phyloP scores from a whole-genome alignment of 2,797 vertebrate genomes.

The Acropternis orthonyx region DNA sequence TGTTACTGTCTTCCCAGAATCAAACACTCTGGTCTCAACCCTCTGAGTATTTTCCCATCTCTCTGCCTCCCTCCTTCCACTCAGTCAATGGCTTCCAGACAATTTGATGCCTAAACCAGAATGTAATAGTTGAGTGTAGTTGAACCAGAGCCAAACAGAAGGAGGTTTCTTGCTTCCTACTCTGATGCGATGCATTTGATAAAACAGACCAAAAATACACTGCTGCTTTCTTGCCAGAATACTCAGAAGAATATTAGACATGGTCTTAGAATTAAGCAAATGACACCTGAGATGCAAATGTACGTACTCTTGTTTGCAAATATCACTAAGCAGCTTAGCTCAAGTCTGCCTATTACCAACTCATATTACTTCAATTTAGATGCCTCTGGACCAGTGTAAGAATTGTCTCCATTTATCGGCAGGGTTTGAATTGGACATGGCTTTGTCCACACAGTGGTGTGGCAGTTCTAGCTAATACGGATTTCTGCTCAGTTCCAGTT shows the following conservation, averaged over 20 bases:
- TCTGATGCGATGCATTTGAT: neutral
- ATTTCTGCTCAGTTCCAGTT: neutral
- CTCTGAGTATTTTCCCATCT: neutral
- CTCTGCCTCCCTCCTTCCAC: neutral
- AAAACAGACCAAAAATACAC: neutral
- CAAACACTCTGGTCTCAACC: neutral
- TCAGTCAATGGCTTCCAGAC: constrained; percentile 14
- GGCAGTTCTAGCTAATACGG: neutral
- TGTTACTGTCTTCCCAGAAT: constrained; percentile 11
- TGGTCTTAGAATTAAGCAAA: neutral
- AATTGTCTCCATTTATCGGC: neutral
- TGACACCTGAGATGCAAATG: neutral
- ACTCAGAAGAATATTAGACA: neutral
- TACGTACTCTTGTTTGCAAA: neutral
- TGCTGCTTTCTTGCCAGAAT: neutral
- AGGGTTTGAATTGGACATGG: neutral
- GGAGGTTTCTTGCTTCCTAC: neutral
- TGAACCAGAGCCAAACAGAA: constrained; percentile 10
- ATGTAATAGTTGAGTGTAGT: neutral
- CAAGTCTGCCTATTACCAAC: neutral
- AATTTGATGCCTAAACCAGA: constrained; percentile 29
- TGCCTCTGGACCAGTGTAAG: neutral
- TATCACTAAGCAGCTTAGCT: neutral
- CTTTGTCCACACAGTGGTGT: neutral
- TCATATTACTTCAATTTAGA: neutral